A percentile compares a stretch with the other conserved stretches of the same genome.
Evolutionary conservation across 2,113 vertebrate genomes (phyloP).

Genomic region (Marmota flaviventris): DNA sequence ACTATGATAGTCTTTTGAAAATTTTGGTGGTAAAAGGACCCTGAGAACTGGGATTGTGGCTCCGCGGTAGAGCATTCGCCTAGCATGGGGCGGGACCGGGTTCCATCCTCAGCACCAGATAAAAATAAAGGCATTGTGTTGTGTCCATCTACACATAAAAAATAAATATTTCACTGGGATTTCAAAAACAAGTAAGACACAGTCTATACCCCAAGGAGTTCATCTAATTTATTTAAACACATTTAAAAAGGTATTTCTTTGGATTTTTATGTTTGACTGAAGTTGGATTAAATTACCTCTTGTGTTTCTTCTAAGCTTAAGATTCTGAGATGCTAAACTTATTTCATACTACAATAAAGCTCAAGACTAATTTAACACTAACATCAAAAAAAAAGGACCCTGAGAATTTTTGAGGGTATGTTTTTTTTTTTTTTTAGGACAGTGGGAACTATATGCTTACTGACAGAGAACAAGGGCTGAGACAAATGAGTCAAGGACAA

Average conservation of each 20-base stretch:
- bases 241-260: neutral
- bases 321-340: neutral
- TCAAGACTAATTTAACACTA: slow-evolving; percentile 18
- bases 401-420: neutral
- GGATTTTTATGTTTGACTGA: neutral
- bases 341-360: slow-evolving; percentile 33
- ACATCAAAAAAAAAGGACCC: neutral
- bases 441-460: neutral
- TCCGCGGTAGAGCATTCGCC: too few relatives aligned
- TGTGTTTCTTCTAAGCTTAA: neutral
- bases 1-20: neutral
- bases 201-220: neutral
- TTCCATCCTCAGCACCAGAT: too few relatives aligned
- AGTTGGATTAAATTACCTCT: neutral
- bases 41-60: too few relatives aligned
- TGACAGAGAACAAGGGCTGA: neutral
- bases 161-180: neutral
- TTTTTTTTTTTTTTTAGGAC: slow-evolving; percentile 14
- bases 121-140: too few relatives aligned
- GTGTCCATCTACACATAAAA: too few relatives aligned
- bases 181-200: slow-evolving; percentile 20
- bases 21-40: neutral
- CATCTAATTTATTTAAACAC: neutral
- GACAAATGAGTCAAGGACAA: neutral
- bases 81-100: too few relatives aligned